These are phyloP conservation scores for Lepus timidus DNA, from an alignment of 2,113 vertebrate genomes.

Conservation along the genomic window DNA sequence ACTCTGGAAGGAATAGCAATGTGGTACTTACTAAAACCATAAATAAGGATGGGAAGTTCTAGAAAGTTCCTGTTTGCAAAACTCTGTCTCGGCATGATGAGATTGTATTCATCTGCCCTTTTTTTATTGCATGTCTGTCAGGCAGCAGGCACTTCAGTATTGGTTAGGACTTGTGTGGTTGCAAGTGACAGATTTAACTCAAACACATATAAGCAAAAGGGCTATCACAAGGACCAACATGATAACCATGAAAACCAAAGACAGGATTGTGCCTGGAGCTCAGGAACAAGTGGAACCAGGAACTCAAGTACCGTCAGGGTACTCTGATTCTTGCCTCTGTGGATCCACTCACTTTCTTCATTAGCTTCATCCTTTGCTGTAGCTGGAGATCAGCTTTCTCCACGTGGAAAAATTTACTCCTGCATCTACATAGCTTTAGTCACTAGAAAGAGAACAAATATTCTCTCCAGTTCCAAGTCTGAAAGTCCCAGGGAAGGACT, in stretches of 20 bases:
- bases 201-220: neutral
- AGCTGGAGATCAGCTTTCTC: neutral
- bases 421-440: neutral
- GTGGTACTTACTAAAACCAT: slow-evolving; percentile 39
- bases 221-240: neutral
- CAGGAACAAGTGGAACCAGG: neutral
- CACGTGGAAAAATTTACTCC: neutral
- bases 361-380: neutral
- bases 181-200: slow-evolving; percentile 19
- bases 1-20: neutral
- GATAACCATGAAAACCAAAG: neutral
- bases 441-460: neutral
- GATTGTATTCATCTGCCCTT: neutral
- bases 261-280: neutral
- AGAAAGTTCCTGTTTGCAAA: slow-evolving; percentile 22
- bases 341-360: neutral
- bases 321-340: neutral
- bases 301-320: neutral
- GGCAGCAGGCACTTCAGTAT: neutral
- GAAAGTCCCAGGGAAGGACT: neutral
- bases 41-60: slow-evolving; percentile 44
- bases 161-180: neutral
- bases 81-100: slow-evolving; percentile 15
- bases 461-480: slow-evolving; percentile 4
- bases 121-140: slow-evolving; percentile 20